Evolutionary conservation across 1,140 invertebrate genomes (phyloP).

Genomic region (Tachypleus tridentatus): DNA sequence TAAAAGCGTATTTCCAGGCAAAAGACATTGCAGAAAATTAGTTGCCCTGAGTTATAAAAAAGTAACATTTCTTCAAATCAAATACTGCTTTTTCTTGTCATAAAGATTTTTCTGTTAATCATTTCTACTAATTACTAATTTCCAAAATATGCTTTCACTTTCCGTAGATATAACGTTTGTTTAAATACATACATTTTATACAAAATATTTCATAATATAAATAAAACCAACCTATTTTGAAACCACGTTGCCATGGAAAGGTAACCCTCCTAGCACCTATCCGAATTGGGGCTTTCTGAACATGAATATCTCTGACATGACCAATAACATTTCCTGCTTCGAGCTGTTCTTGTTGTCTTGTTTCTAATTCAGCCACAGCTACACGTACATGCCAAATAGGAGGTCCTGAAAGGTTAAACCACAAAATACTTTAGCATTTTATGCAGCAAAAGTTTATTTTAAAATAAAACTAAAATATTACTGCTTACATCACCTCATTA

Average conservation of each 20-base stretch:
- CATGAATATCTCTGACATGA: conserved; percentile 39
- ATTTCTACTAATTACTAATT: no score
- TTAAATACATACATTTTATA: no score
- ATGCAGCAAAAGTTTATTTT: conserved; percentile 5
- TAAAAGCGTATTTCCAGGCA: no score
- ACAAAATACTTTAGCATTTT: not conserved
- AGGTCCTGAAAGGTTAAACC: conserved; percentile 6
- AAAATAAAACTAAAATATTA: not conserved
- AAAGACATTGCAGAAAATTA: no score
- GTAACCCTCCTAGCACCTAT: conserved; percentile 54
- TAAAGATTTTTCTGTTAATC: no score
- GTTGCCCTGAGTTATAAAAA: no score
- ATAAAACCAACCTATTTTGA: conserved; percentile 61
- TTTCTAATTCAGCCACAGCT: conserved; percentile 51
- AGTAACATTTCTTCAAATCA: no score
- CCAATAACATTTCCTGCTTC: conserved; percentile 55
- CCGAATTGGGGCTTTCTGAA: conserved; percentile 40
- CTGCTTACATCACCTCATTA: not conserved
- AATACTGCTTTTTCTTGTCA: no score
- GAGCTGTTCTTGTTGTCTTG: conserved; percentile 41
- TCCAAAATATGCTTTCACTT: no score
- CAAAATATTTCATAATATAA: no score
- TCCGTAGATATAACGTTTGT: no score
- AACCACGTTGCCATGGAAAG: conserved; percentile 82
- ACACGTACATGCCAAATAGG: conserved; percentile 32